Conservation (phyloP, 2,113 vertebrate genomes). For the Paedocypris sp. region DNA sequence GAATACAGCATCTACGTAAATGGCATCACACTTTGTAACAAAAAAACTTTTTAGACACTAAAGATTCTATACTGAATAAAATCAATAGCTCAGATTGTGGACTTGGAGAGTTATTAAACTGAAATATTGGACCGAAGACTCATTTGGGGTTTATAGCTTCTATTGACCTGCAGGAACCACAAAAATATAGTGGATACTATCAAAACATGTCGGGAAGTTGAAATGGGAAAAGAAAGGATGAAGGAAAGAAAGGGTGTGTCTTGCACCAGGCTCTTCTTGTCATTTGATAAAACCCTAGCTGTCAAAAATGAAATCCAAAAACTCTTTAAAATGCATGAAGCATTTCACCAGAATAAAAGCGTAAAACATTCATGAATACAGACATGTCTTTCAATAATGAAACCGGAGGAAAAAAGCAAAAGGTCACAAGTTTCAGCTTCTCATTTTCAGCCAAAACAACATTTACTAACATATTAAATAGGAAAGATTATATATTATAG, state of each 20-base stretch:
- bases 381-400: background rate
- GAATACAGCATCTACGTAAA: too few species aligned
- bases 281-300: too few species aligned
- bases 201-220: background rate
- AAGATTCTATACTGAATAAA: background rate
- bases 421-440: background rate
- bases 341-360: background rate
- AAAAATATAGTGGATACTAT: background rate
- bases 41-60: too few species aligned
- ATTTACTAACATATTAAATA: too few species aligned
- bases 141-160: slow-evolving; percentile 1
- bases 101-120: background rate
- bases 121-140: slow-evolving; percentile 4
- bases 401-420: too few species aligned
- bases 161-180: background rate
- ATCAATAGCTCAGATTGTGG: background rate
- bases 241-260: too few species aligned
- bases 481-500: too few species aligned
- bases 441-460: background rate
- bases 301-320: background rate
- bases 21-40: too few species aligned
- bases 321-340: background rate
- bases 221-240: background rate
- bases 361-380: too few species aligned
- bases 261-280: too few species aligned